Evolutionary conservation across 2,888 invertebrate genomes (phyloP), one percentile per base, ranked within the genome.

Genomic region (Penaeus monodon): DNA sequence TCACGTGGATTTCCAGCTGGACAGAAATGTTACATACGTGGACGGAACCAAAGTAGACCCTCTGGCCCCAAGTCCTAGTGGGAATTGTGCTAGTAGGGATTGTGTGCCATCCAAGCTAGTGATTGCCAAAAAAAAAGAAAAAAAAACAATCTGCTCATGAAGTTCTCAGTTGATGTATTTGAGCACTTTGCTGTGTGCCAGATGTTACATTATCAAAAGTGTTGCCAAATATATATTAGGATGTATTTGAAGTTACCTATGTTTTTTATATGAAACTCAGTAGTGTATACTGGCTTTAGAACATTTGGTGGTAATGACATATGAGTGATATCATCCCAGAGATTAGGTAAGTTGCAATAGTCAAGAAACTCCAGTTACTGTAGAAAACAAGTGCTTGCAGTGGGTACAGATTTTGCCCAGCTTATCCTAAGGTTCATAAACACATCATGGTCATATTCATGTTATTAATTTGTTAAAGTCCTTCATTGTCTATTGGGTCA

Each of bases 81-180:
- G 79, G 83, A 63, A 74, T 63, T 63, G 29, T 79, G 38, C 76
- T 76, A 82, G 77, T 82, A 44, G 65, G 65, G 44, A 44, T 38
- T 38, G 66, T 82, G 79, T 87, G 86, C 82, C 83, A 83, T 87
- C 77, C 86, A 87, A 57, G 73, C 80, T 82, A 88, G 79, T 79
- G 81, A 85, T 78, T 88, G 73, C 79, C 79, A 88, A 73, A 85
- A 79, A 49, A 81, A 49, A 49, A 66, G 10, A 78, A 27, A 57
- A 57, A 57, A 57, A 57, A 57, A 57, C 57, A 57, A 57, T 57
- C 74, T 86, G 86, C 86, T 86, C 86, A 86, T 77, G 44, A 81
- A 70, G 64, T 65, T 81, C 66, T 76, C 57, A 57, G 68, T 38
- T 86, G 74, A 44, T 86, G 66, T 49, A 33, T 33, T 77, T 68